Evolutionary conservation across 2,888 invertebrate genomes (phyloP).

Genomic region (Chrysopilus asiliformis): DNA sequence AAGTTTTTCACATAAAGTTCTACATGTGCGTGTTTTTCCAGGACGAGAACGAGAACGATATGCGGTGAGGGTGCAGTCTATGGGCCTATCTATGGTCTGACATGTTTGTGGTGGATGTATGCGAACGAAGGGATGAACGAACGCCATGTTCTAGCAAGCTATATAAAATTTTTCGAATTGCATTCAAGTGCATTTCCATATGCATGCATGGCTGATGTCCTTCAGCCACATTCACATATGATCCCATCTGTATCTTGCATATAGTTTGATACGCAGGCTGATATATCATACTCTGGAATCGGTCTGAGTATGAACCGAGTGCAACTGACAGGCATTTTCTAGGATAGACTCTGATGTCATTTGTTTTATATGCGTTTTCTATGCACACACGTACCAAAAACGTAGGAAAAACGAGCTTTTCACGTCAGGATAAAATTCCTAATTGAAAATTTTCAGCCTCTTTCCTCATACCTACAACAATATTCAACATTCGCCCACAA

Average conservation of each 20-base stretch:
- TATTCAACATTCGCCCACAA: too few species aligned
- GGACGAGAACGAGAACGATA: too few species aligned
- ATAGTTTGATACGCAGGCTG: slow-evolving; percentile 8
- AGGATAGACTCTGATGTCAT: slow-evolving; percentile 6
- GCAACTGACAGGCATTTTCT: slow-evolving; percentile 9
- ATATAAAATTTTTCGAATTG: slow-evolving; percentile 5
- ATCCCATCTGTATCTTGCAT: too few species aligned
- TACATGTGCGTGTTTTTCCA: not conserved
- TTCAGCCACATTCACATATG: too few species aligned
- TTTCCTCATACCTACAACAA: too few species aligned
- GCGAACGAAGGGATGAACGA: slow-evolving; percentile 1
- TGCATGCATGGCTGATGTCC: slow-evolving; percentile 1
- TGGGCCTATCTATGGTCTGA: slow-evolving; percentile 7
- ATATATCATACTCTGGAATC: slow-evolving; percentile 5
- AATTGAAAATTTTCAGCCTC: slow-evolving; percentile 12
- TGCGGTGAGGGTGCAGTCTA: too few species aligned
- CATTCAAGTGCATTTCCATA: not conserved
- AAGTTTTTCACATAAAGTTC: not conserved
- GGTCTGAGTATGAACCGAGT: slow-evolving; percentile 4
- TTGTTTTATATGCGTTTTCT: slow-evolving; percentile 11
- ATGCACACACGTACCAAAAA: slow-evolving; percentile 7
- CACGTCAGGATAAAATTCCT: slow-evolving; percentile 8
- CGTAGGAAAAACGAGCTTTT: slow-evolving; percentile 9
- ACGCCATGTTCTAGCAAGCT: not conserved
- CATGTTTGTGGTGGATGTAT: slow-evolving; percentile 9